Evolutionary conservation across 2,888 invertebrate species (phyloP), one percentile per base, ranked within the genome.

Genomic region (Cremastinae sp.): DNA sequence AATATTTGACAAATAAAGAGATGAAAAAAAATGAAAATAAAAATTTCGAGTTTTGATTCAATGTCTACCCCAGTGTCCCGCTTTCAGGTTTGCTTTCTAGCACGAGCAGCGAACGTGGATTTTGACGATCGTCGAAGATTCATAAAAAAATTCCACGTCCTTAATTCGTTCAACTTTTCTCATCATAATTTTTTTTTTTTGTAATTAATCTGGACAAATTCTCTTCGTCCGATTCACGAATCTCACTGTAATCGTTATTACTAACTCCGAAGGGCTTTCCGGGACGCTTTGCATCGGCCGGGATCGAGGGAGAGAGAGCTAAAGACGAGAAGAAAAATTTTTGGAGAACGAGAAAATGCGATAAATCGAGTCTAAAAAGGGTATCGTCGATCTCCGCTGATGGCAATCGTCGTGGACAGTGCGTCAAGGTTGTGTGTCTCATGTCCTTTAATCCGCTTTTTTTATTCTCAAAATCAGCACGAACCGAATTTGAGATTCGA

Each of bases 241-340:
- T 53, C 22, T 61, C 18, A 58, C 45, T 39, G 22, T n/a, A 55
- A 37, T 65, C 61, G 56, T 78, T 28, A 22, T 75, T 68, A 78
- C 78, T 76, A 78, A 78, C 78, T 75, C 73, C 65, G 70, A 37
- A 75, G 74, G 71, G 74, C 66, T 74, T 74, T 51, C 66, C 66
- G 74, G 58, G 58, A 71, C 71, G 58, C 61, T 75, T 70, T 43
- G 18, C 71, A 71, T 75, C 53, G 43, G 66, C 66, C 71, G 78
- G 74, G 74, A 74, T 74, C 71, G 74, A 74, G 55, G 12, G 49
- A 62, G 55, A 49, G 59, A 64, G 64, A 22, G 56, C 49, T 45
- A 59, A 58, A 22, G 56, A 55, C 16, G 9, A 22, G 37, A 70
- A 62, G 28, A 12, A 47, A 22, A 35, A n/a, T 39, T 35, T 35